Evolutionary conservation across 2,113 vertebrate genomes (phyloP), one percentile per base, ranked within the genome.

Genomic region (Spea bombifrons): DNA sequence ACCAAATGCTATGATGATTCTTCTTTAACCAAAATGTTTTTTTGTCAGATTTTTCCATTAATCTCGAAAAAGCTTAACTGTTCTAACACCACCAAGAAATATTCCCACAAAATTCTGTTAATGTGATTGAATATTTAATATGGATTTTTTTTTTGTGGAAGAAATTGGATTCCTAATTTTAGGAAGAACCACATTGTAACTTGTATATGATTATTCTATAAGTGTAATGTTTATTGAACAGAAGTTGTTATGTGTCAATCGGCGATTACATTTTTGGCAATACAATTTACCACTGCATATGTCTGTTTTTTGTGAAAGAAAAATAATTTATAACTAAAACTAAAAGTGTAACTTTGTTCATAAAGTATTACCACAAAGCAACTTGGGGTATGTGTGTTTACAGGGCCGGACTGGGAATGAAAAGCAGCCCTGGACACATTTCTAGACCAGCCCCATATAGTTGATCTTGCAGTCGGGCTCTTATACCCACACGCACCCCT

Each of bases 181-280:
- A 74, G 72, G 59, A 74, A 74, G 57, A 49, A 49, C 3, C 45
- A 65, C 76, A 49, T 64, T 53, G 50, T 7, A 66, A 64, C 30
- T 69, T 66, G 59, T 71, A 65, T 71, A 53, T 50, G 48, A 78
- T 65, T 64, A 78, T 71, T 63, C 47, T 78, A 71, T 78, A 78
- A 52, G 57, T 64, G 70, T 30, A 61, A 52, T 78, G 68, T 78
- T 78, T 78, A 78, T 65, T 78, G 76, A 78, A 64, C 68, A 78
- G 66, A 78, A 78, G 75, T 76, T 76, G 75, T 67, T 76, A 69
- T 78, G 76, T 78, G 76, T 78, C 68, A 78, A 65, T 78, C 48
- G 67, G 57, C 17, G 68, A 50, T 65, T 78, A 71, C 6, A 71
- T 78, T 78, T 78, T 78, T 63, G 76, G 55, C 66, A 71, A 78